Conservation (phyloP, 35 echinoderm and acorn worm genomes). For the Heliocidaris tuberculata region DNA sequence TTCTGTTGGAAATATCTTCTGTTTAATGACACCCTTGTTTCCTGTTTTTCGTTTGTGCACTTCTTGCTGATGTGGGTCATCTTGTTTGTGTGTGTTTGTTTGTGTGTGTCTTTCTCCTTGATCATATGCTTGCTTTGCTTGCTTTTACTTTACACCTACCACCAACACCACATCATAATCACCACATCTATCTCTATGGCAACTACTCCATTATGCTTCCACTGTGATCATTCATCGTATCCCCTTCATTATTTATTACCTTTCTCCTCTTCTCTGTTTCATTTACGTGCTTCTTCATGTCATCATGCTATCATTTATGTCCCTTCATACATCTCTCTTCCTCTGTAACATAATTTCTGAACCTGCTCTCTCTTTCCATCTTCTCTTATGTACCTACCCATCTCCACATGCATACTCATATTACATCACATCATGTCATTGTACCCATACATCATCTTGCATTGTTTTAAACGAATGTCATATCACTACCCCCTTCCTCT, state of each 20-base stretch:
- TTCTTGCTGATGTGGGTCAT: conserved; percentile 7
- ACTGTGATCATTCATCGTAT: background rate
- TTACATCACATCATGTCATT: background rate
- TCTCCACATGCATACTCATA: background rate
- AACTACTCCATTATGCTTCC: background rate
- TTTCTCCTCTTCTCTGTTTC: background rate
- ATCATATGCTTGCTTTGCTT: conserved; percentile 16
- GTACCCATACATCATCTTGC: background rate
- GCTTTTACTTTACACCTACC: background rate
- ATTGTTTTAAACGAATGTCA: background rate
- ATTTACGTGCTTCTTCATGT: background rate
- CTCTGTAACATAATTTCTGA: background rate
- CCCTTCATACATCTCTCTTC: background rate
- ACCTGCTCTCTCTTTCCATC: conserved; percentile 2
- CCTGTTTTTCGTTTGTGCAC: background rate
- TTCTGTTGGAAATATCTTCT: background rate
- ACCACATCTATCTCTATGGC: background rate
- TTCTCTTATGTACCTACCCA: background rate
- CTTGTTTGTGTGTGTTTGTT: background rate
- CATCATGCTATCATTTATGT: background rate
- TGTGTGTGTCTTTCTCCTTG: background rate
- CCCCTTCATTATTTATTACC: background rate
- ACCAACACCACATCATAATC: background rate
- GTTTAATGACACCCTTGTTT: background rate
- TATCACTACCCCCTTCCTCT: conserved; percentile 7